Evolutionary conservation across 1,140 invertebrate genomes (phyloP).

Genomic region (Rhagoletis zephyria): DNA sequence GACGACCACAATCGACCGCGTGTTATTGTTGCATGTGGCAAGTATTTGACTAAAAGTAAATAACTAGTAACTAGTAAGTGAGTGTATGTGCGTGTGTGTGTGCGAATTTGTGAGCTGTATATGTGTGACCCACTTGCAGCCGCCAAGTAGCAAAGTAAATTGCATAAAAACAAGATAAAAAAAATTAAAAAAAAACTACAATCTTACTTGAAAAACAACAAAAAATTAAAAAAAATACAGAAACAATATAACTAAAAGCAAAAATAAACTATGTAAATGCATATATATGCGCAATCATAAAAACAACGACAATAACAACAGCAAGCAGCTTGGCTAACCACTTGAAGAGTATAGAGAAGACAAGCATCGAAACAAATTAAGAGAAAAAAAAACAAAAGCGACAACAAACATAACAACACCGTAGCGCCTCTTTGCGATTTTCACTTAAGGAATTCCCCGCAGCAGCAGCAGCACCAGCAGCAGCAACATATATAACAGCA

Average conservation of each 20-base stretch:
- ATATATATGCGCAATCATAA: not conserved
- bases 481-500: not conserved
- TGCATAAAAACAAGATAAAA: not conserved
- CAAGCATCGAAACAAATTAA: constrained; percentile 6
- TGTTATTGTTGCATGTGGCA: constrained; percentile 41
- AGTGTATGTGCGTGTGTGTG: not conserved
- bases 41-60: constrained; percentile 30
- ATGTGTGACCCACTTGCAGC: constrained; percentile 40
- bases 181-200: not conserved
- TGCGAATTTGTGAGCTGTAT: constrained; percentile 31
- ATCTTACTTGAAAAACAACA: not conserved
- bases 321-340: not conserved
- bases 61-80: constrained; percentile 43
- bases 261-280: constrained; percentile 1
- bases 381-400: not conserved
- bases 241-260: constrained; percentile 45
- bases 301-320: not conserved
- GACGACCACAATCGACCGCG: not conserved
- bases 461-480: not conserved
- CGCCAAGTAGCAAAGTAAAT: constrained; percentile 43
- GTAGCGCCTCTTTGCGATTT: constrained; percentile 4
- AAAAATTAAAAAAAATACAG: constrained; percentile 4
- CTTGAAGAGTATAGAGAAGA: not conserved
- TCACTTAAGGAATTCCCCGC: constrained; percentile 52
- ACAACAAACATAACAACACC: not conserved